Percentiles rank a stretch among this genome's conserved stretches.
These are phyloP conservation scores for Micronycteris hirsuta DNA, from an alignment of 2,113 vertebrate species.

Conservation along the genomic window DNA sequence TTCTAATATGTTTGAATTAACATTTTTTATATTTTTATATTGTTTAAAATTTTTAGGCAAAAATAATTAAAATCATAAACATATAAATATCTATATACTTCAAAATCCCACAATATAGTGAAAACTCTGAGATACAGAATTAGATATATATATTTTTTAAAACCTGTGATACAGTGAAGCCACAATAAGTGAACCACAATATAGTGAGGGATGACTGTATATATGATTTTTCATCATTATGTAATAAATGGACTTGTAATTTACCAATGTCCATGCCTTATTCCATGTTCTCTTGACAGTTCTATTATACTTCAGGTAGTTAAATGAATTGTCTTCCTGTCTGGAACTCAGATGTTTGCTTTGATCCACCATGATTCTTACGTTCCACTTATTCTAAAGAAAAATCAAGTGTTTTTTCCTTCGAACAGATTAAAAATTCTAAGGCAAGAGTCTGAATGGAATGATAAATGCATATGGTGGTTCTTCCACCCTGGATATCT, in stretches of 20 bases:
- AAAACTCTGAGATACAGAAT: too few species aligned
- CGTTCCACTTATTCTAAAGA: not conserved
- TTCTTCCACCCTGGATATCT: not conserved
- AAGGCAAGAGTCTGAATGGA: not conserved
- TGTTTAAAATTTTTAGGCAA: too few species aligned
- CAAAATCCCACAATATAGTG: too few species aligned
- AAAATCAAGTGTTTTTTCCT: not conserved
- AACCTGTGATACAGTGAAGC: too few species aligned
- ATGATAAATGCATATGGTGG: too few species aligned
- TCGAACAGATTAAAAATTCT: not conserved
- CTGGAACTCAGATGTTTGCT: not conserved
- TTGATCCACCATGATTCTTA: not conserved
- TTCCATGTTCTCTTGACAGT: not conserved
- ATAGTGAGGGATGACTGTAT: too few species aligned
- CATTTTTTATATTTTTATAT: too few species aligned
- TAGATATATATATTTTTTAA: too few species aligned
- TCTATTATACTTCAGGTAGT: not conserved
- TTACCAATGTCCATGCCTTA: not conserved
- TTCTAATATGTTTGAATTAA: too few species aligned
- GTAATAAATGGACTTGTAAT: not conserved
- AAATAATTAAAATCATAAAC: too few species aligned
- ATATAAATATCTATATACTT: too few species aligned
- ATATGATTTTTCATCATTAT: not conserved
- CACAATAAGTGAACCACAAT: too few species aligned
- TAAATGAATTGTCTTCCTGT: not conserved